phyloP scores from a whole-genome alignment of 2,113 vertebrate genomes.

The Mystacornis crossleyi region DNA sequence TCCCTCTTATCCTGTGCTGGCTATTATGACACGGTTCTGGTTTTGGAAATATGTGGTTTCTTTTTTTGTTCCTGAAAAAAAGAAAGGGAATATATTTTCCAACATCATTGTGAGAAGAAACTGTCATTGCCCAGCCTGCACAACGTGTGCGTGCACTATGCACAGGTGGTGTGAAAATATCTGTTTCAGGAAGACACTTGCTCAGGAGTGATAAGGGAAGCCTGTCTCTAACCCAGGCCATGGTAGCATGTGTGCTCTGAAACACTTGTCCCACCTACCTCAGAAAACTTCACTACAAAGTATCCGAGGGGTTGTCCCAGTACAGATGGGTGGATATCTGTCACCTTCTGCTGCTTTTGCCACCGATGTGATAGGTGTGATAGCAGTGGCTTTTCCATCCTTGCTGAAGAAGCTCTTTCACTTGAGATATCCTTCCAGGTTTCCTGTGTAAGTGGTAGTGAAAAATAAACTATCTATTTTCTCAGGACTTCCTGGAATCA shows the following conservation, averaged over 20 bases:
- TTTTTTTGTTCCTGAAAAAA: background rate
- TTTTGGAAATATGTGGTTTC: background rate
- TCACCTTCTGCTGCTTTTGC: background rate
- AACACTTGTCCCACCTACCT: background rate
- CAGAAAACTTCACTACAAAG: background rate
- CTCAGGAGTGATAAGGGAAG: background rate
- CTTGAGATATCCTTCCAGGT: background rate
- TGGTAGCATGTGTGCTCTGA: background rate
- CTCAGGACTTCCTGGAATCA: background rate
- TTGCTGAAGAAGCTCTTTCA: background rate
- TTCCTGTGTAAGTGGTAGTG: background rate
- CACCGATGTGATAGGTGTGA: background rate
- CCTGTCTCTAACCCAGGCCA: background rate
- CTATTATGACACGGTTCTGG: background rate
- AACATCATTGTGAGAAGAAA: background rate
- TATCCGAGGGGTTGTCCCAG: background rate
- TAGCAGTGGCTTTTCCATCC: background rate
- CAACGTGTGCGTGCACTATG: accelerated
- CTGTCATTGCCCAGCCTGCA: background rate
- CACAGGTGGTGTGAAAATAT: background rate
- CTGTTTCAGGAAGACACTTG: background rate
- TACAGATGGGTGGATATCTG: background rate
- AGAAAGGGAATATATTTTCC: background rate
- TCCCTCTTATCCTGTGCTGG: background rate
- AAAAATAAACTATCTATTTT: background rate